Percentiles rank a stretch among this genome's conserved stretches.
These are phyloP conservation scores for Ciconia stormi DNA, from an alignment of 2,113 vertebrate species.

Conservation along the genomic window DNA sequence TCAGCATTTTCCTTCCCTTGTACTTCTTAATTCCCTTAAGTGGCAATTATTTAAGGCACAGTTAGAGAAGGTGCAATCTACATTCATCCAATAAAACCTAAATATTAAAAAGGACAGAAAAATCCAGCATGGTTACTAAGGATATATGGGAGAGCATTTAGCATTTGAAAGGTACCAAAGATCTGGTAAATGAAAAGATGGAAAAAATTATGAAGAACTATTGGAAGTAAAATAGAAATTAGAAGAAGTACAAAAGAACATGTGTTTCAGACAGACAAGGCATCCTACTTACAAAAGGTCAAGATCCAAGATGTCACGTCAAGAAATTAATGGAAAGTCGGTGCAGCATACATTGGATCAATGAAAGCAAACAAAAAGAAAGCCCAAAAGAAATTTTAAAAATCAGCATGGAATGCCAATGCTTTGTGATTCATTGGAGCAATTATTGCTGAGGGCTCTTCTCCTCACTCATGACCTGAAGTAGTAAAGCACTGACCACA, in stretches of 20 bases:
- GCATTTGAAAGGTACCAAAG: constrained; percentile 68
- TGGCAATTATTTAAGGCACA: constrained; percentile 81
- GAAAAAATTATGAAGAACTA: constrained; percentile 55
- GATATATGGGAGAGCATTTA: constrained; percentile 74
- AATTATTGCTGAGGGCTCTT: constrained; percentile 14
- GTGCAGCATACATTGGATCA: constrained; percentile 21
- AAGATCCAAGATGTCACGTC: constrained; percentile 38
- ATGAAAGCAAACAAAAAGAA: constrained; percentile 51
- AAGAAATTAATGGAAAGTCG: constrained; percentile 17
- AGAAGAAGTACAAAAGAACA: constrained; percentile 60
- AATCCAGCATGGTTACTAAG: constrained; percentile 71
- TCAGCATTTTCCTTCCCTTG: constrained; percentile 79
- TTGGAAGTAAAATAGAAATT: constrained; percentile 59
- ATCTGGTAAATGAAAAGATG: constrained; percentile 58
- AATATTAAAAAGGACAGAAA: constrained; percentile 80
- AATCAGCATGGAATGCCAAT: constrained; percentile 23
- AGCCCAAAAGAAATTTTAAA: constrained; percentile 28
- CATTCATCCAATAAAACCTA: constrained; percentile 80
- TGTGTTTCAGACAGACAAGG: constrained; percentile 49
- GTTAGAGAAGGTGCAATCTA: constrained; percentile 77
- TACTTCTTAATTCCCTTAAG: constrained; percentile 81
- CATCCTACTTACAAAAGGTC: constrained; percentile 64
- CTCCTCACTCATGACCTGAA: neutral
- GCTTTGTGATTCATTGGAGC: constrained; percentile 33
- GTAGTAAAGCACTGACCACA: neutral